Evolutionary conservation across 2,797 vertebrate genomes (phyloP).

Genomic region (Pantherophis alleghaniensis): DNA sequence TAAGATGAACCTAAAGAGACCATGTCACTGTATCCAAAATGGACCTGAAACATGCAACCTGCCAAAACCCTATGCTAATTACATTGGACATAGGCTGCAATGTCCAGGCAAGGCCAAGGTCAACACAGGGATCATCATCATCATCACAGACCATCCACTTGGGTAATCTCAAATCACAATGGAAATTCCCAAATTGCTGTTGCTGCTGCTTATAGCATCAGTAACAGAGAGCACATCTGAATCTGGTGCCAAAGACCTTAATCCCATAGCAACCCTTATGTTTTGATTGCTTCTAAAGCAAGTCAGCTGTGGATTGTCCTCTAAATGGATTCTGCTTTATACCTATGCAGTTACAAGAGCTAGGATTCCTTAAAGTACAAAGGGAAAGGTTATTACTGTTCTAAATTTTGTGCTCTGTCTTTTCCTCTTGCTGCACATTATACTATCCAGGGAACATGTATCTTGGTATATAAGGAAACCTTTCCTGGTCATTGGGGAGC

Average conservation of each 20-base stretch:
- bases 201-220: background rate
- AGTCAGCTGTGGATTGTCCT: background rate
- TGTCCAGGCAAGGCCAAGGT: background rate
- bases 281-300: background rate
- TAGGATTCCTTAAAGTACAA: background rate
- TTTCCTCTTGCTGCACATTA: background rate
- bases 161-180: background rate
- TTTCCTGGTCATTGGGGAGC: background rate
- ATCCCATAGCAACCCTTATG: background rate
- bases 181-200: background rate
- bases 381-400: background rate
- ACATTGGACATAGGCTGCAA: background rate
- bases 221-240: background rate
- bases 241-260: background rate
- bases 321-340: background rate
- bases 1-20: background rate
- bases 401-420: background rate
- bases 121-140: no score
- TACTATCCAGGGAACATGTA: background rate
- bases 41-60: no score
- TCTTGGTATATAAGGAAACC: background rate
- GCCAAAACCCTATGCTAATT: background rate
- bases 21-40: background rate
- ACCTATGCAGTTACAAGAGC: background rate
- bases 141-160: background rate